Conservation (phyloP, 1,140 invertebrate species). For the Drosophila sechellia region DNA sequence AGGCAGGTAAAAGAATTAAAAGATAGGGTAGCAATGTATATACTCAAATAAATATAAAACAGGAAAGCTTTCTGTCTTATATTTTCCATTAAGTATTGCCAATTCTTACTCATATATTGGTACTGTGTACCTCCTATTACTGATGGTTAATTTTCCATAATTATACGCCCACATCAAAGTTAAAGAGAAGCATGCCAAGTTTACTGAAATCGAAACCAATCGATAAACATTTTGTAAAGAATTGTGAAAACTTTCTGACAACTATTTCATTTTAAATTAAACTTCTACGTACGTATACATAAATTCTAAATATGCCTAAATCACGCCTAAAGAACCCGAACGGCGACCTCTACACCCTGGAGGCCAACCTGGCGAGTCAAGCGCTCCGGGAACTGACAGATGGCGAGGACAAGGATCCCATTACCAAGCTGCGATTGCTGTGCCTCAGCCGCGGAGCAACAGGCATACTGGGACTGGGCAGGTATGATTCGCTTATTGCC, state of each 20-base stretch:
- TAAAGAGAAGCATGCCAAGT: background rate
- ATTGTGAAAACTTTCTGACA: background rate
- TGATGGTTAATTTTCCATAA: slow-evolving; percentile 6
- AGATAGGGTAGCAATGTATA: background rate
- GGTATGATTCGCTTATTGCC: slow-evolving; percentile 85
- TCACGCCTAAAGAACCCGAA: slow-evolving; percentile 47
- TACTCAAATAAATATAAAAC: too few species aligned
- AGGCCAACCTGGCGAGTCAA: slow-evolving; percentile 93
- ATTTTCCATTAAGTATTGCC: too few species aligned
- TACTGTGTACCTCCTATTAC: background rate
- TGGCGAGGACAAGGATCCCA: slow-evolving; percentile 89
- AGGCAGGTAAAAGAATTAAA: background rate
- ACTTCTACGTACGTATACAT: background rate
- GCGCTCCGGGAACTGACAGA: slow-evolving; percentile 87
- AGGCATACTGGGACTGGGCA: slow-evolving; percentile 95
- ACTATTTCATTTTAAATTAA: background rate
- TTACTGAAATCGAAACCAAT: background rate
- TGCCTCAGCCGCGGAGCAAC: slow-evolving; percentile 94
- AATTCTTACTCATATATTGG: too few species aligned
- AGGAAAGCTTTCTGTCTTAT: too few species aligned
- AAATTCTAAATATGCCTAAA: slow-evolving; percentile 6
- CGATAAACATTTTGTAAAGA: slow-evolving; percentile 1
- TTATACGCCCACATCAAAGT: background rate
- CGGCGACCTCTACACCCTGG: slow-evolving; percentile 84
- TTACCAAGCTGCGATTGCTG: slow-evolving; percentile 93